Conservation (phyloP, 2,888 invertebrate species). For the Gastracanthus pulcherrimus region DNA sequence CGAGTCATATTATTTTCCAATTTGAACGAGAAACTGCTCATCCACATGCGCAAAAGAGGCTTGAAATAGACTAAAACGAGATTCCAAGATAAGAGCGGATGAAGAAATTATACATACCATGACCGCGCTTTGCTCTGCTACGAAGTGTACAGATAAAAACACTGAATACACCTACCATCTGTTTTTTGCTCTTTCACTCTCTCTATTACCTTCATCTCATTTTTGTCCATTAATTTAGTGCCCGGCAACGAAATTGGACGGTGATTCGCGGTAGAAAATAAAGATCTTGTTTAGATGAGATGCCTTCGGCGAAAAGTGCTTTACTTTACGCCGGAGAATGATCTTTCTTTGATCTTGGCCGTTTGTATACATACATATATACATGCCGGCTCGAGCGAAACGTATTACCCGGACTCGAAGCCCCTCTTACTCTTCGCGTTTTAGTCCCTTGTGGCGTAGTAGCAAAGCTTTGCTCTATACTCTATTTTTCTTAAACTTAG, state of each 20-base stretch:
- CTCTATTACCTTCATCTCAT: neutral
- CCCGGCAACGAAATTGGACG: neutral
- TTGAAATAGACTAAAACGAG: too few relatives aligned
- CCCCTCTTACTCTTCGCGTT: neutral
- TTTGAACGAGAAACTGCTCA: too few relatives aligned
- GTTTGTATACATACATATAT: neutral
- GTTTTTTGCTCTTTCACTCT: too few relatives aligned
- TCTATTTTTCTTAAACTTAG: neutral
- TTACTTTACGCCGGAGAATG: neutral
- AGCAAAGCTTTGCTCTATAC: neutral
- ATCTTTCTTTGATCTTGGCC: slow-evolving; percentile 25
- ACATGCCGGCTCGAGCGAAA: neutral
- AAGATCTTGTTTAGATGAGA: slow-evolving; percentile 24
- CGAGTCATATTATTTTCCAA: too few relatives aligned
- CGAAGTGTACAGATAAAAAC: neutral
- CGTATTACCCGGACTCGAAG: slow-evolving; percentile 7
- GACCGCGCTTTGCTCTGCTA: too few relatives aligned
- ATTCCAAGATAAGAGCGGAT: neutral
- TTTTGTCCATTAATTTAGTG: neutral
- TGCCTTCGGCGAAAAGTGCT: slow-evolving; percentile 25
- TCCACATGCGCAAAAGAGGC: too few relatives aligned
- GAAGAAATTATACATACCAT: slow-evolving; percentile 10
- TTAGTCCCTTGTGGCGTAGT: neutral
- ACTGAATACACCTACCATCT: neutral
- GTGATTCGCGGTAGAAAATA: neutral